Evolutionary conservation across 92 coral and sea anemone genomes (phyloP).

Genomic region (Heteractis magnifica): DNA sequence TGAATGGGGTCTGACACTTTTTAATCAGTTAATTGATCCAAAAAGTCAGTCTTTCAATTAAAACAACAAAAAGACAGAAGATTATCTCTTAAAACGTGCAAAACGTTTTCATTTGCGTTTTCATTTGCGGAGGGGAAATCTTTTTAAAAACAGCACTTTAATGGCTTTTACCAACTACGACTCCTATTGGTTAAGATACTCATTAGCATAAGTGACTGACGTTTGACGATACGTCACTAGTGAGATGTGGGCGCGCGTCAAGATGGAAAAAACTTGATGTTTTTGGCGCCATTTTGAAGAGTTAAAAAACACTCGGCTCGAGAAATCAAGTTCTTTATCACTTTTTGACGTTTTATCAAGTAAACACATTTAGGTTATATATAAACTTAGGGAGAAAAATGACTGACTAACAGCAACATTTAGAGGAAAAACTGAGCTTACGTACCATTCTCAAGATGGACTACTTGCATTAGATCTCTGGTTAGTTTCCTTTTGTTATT

Average conservation of each 20-base stretch:
- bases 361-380: neutral
- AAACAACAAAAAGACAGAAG: neutral
- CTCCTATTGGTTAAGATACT: slow-evolving; percentile 2
- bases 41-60: neutral
- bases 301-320: neutral
- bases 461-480: too few species aligned
- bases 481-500: neutral
- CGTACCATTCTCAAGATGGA: neutral
- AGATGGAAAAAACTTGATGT: neutral
- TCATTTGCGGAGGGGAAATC: neutral
- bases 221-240: slow-evolving; percentile 15
- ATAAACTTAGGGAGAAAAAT: neutral
- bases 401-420: neutral
- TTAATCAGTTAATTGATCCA: neutral
- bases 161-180: neutral
- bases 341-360: too few species aligned
- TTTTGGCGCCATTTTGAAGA: slow-evolving; percentile 36
- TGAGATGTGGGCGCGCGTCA: slow-evolving; percentile 12
- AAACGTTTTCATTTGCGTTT: neutral
- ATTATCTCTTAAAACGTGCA: neutral
- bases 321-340: neutral
- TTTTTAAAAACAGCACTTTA: slow-evolving; percentile 7
- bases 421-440: neutral
- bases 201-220: slow-evolving; percentile 28
- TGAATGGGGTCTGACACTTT: neutral